A percentile compares a stretch with the other conserved stretches of the same genome.
Evolutionary conservation across 2,888 invertebrate species (phyloP).

Genomic region (Drosophila macrospina): DNA sequence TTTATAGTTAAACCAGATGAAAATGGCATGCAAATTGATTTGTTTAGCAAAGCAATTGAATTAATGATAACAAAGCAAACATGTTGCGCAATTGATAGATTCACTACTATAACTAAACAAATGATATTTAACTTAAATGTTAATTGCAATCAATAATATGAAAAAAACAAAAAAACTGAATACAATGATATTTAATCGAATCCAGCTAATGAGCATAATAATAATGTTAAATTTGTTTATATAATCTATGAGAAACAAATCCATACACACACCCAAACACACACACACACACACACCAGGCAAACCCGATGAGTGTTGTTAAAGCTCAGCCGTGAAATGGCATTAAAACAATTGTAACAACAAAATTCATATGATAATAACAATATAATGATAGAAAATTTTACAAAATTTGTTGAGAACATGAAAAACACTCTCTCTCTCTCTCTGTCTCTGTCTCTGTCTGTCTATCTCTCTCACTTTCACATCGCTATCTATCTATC

Average conservation of each 20-base stretch:
- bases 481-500: constrained; percentile 15
- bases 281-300: constrained; percentile 5
- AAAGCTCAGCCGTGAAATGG: constrained; percentile 67
- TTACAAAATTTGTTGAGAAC: constrained; percentile 57
- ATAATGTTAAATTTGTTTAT: constrained; percentile 83
- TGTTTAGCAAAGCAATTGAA: constrained; percentile 39
- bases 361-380: constrained; percentile 6
- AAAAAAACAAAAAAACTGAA: constrained; percentile 3
- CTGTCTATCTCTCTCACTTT: constrained; percentile 13
- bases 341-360: constrained; percentile 14
- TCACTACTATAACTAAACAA: constrained; percentile 37
- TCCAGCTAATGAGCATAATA: constrained; percentile 48
- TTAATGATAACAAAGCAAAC: too few relatives aligned
- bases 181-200: constrained; percentile 45
- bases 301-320: constrained; percentile 67
- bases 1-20: constrained; percentile 45
- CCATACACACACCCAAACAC: neutral
- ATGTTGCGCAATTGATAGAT: too few relatives aligned
- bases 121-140: constrained; percentile 45
- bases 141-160: constrained; percentile 50
- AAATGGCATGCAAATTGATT: constrained; percentile 38
- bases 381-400: constrained; percentile 38
- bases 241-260: constrained; percentile 80
- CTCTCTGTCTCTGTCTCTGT: too few relatives aligned
- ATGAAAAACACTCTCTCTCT: constrained; percentile 16